Base-by-base conservation (phyloP, 2,888 invertebrate species). In the Drosophila basisetae region DNA sequence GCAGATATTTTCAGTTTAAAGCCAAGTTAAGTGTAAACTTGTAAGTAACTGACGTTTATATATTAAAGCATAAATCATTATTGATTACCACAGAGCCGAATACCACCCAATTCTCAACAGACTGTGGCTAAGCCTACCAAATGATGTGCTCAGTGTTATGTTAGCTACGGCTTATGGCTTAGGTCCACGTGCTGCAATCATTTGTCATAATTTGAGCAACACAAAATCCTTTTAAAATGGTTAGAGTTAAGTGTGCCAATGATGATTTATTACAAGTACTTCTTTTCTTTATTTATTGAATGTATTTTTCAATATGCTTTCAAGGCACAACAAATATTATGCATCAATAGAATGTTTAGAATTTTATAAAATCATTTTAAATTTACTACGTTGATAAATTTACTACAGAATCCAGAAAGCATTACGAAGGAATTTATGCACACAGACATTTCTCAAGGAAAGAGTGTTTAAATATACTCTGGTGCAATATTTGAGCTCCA, bases 31-130 rank as follows among this genome's bases (percentile, higher is more conserved):
- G 80, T 61, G 49, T 41, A 31, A 39, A 64, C 67, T 61, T 7
- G 35, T 49, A 52, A 63, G 50, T 56, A 33, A 53, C 43, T 39
- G 30, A 60, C 31, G 22, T 56, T 43, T 41, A 41, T 55, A 53
- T 59, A 60, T 56, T 54, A n/a, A 58, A 62, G 52, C 80, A 78
- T 80, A 71, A 80, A 78, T 78, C 77, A 80, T 65, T 78, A 76
- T 80, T 71, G 78, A 80, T 76, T 71, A 62, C 58, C 39, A 43
- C 33, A 52, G 61, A 9, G 37, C 39, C 53, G 10, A 50, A 37
- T 39, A 7, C 53, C 22, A 50, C 5, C n/a, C 53, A 33, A 39
- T 33, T 31, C 35, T 37, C n/a, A n/a, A 41, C 13, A 49, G 54
- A 2, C 31, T 52, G 22, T 22, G 56, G 25, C 18, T 39, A 30